phyloP scores from a whole-genome alignment of 1,140 invertebrate species.

The Antheraea pernyi region DNA sequence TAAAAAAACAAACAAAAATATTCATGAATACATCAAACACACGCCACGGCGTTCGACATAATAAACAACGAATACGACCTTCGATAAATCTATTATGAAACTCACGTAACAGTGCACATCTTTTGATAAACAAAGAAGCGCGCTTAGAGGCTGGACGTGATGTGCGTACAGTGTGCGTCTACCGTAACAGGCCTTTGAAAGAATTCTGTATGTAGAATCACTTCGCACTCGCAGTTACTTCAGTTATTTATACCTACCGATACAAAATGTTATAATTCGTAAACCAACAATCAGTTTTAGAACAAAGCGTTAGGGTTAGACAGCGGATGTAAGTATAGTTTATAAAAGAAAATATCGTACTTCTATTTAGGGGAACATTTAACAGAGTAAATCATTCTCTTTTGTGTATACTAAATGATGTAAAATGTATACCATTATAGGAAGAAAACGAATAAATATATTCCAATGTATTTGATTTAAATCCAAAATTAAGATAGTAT shows the following conservation, averaged over 20 bases:
- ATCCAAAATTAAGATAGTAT: no score
- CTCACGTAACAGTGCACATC: not conserved
- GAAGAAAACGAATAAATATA: no score
- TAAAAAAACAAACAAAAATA: not conserved
- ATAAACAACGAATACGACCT: not conserved
- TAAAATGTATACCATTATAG: not conserved
- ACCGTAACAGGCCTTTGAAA: conserved; percentile 9
- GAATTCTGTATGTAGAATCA: conserved; percentile 5
- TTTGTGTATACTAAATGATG: not conserved
- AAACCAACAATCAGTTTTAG: conserved; percentile 15
- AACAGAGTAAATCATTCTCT: not conserved
- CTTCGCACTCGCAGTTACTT: conserved; percentile 6
- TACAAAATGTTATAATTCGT: conserved; percentile 13
- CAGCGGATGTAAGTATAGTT: conserved; percentile 5
- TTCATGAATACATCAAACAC: not conserved
- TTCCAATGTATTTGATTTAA: no score
- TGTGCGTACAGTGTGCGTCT: not conserved
- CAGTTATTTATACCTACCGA: not conserved
- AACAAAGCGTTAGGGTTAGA: conserved; percentile 8
- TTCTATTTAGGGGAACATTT: not conserved
- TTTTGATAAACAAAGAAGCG: conserved; percentile 4
- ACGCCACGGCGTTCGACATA: not conserved
- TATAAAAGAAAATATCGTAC: not conserved
- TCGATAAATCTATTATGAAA: not conserved
- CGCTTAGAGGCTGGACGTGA: not conserved